Conservation (phyloP, 2,888 invertebrate species). For the Gandaritis pyraliata region DNA sequence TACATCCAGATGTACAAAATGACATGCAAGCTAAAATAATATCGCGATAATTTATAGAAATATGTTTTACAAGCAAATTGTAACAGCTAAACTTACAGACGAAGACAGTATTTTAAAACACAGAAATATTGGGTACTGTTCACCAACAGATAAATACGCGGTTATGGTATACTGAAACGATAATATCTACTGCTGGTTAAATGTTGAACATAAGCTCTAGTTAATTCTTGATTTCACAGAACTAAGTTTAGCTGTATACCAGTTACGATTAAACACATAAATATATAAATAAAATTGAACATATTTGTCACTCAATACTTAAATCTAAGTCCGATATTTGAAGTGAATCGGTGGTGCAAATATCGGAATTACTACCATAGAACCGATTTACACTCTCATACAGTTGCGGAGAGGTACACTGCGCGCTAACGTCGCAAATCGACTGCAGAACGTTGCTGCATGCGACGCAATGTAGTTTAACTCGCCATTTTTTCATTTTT, state of each 20-base stretch:
- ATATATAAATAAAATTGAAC: constrained; percentile 21
- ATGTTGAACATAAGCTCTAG: no score
- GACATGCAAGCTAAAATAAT: constrained; percentile 49
- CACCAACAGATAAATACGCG: no score
- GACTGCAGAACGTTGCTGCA: no score
- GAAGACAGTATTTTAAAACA: no score
- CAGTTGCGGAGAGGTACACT: no score
- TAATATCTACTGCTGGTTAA: no score
- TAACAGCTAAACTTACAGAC: not conserved
- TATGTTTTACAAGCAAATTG: not conserved
- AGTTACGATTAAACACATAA: not conserved
- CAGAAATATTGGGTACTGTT: no score
- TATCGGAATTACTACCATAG: constrained; percentile 35
- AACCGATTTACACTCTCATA: no score
- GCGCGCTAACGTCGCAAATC: no score
- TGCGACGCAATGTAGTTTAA: no score
- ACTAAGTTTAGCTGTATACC: not conserved
- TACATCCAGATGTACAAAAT: constrained; percentile 48
- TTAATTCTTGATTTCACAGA: not conserved
- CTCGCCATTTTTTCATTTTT: no score
- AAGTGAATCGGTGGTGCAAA: constrained; percentile 47
- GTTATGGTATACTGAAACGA: no score
- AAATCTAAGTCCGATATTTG: constrained; percentile 28
- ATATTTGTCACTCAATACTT: constrained; percentile 20
- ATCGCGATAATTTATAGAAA: not conserved